Evolutionary conservation across 2,113 vertebrate genomes (phyloP).

Genomic region (Pseudorhombus dupliciocellatus): DNA sequence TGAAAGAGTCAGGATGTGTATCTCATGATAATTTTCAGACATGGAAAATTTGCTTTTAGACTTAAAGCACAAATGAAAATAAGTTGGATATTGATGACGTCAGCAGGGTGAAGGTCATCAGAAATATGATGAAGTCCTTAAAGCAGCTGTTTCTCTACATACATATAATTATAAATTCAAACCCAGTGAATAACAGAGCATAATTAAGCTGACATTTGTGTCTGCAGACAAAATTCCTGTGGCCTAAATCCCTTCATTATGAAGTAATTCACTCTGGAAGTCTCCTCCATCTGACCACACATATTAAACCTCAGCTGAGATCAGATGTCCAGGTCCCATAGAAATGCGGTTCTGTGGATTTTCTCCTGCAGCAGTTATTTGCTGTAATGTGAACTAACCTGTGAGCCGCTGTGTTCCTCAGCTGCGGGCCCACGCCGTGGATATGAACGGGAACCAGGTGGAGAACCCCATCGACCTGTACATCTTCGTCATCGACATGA

Average conservation of each 20-base stretch:
- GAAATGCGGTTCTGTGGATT: no score
- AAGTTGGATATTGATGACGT: background rate
- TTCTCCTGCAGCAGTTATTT: background rate
- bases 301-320: no score
- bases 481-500: slow-evolving; percentile 99
- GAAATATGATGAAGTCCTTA: no score
- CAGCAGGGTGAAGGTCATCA: background rate
- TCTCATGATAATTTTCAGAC: background rate
- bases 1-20: background rate
- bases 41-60: background rate
- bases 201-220: no score
- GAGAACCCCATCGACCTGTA: slow-evolving; percentile 99
- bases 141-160: background rate
- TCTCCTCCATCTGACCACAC: no score
- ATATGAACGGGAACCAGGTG: slow-evolving; percentile 98
- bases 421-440: slow-evolving; percentile 95
- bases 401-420: slow-evolving; percentile 60
- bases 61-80: background rate
- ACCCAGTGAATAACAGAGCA: no score
- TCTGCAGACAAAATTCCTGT: no score
- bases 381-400: background rate
- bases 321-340: no score
- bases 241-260: no score
- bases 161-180: no score
- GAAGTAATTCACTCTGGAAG: no score